Percentiles rank a stretch among this genome's conserved stretches.
phyloP scores from a whole-genome alignment of 2,113 vertebrate species.

The Dasyurus viverrinus region DNA sequence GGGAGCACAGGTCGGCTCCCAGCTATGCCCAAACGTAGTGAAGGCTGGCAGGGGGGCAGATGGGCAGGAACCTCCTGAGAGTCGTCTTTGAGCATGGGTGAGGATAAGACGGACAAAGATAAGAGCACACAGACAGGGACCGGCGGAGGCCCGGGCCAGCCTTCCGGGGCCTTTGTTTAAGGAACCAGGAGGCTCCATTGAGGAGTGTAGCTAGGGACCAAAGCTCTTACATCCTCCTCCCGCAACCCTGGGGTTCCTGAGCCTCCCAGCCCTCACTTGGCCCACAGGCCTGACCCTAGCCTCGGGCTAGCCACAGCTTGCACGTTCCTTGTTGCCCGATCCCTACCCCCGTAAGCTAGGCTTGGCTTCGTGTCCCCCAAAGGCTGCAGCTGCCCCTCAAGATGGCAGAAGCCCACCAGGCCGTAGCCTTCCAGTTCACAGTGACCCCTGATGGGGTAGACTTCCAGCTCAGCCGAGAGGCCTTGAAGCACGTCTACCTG shows the following conservation, averaged over 20 bases:
- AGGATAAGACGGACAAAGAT: neutral
- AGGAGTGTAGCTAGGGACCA: neutral
- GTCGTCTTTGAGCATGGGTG: neutral
- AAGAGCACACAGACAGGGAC: neutral
- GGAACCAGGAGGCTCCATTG: neutral
- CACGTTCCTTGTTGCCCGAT: neutral
- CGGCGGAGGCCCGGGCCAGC: neutral
- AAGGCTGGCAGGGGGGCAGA: too few relatives aligned
- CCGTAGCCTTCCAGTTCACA: slow-evolving; percentile 97
- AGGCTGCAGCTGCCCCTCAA: slow-evolving; percentile 53
- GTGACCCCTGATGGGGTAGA: slow-evolving; percentile 95
- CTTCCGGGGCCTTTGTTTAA: neutral
- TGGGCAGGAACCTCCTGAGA: neutral
- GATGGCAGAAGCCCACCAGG: slow-evolving; percentile 98
- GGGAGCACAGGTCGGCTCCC: neutral
- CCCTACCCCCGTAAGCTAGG: neutral
- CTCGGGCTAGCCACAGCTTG: neutral
- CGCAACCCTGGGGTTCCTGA: neutral
- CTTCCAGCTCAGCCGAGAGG: slow-evolving; percentile 92
- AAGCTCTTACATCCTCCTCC: neutral
- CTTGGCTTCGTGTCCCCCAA: neutral
- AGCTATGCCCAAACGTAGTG: neutral
- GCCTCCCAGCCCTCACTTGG: neutral
- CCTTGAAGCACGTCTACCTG: slow-evolving; percentile 92
- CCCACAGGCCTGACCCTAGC: neutral